These are phyloP conservation scores for Rhinoderma darwinii DNA, from an alignment of 2,113 vertebrate genomes.

Conservation along the genomic window DNA sequence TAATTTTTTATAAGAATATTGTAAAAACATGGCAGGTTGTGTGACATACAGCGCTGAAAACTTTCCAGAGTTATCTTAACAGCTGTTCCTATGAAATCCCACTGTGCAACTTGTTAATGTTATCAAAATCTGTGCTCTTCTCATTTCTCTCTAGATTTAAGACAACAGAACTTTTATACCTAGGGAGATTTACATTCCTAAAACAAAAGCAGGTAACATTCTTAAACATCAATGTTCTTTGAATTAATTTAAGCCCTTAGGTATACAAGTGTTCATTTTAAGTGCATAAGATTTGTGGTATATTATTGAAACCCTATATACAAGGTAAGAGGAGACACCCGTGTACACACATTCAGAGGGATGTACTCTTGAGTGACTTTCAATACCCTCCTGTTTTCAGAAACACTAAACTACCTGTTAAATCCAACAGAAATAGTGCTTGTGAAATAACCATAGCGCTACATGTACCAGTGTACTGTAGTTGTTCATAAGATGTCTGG, in stretches of 20 bases:
- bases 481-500: not conserved
- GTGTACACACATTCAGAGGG: not conserved
- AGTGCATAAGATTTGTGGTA: not conserved
- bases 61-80: conserved; percentile 2
- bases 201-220: not conserved
- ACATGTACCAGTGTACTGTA: too few relatives aligned
- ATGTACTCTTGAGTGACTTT: not conserved
- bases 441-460: too few relatives aligned
- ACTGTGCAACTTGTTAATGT: not conserved
- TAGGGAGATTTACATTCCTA: not conserved
- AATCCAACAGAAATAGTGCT: not conserved
- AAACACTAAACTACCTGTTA: not conserved
- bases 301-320: not conserved
- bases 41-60: not conserved
- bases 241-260: not conserved
- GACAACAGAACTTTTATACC: not conserved
- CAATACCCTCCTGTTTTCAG: not conserved
- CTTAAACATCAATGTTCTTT: not conserved
- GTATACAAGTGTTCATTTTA: not conserved
- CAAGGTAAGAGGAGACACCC: not conserved
- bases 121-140: conserved; percentile 1
- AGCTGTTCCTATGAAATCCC: conserved; percentile 27
- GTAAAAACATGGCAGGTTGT: not conserved
- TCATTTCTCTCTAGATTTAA: conserved; percentile 11
- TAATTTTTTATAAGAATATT: not conserved